phyloP scores from a whole-genome alignment of 2,797 vertebrate species.

The Anguilla pacifica region DNA sequence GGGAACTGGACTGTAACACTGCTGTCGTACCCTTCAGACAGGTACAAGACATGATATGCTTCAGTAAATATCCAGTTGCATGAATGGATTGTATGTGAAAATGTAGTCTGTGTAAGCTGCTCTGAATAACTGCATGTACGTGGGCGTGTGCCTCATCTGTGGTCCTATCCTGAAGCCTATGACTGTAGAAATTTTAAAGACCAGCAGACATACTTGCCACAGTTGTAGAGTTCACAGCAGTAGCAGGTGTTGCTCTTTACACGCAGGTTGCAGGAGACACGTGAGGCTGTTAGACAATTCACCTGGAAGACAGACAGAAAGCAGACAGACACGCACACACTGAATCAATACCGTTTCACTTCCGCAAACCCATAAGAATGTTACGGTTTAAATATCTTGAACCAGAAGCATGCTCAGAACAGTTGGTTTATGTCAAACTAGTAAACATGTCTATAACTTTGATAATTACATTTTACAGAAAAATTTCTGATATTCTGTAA shows the following conservation, averaged over 20 bases:
- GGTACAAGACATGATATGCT: too few relatives aligned
- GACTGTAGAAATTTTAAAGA: background rate
- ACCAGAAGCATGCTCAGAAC: background rate
- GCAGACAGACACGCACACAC: background rate
- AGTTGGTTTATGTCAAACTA: background rate
- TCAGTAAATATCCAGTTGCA: too few relatives aligned
- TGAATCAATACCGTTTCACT: background rate
- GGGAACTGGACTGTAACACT: too few relatives aligned
- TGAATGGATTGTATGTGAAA: too few relatives aligned
- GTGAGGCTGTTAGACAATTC: slow-evolving; percentile 80
- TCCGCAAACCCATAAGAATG: background rate
- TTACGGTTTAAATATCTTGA: background rate
- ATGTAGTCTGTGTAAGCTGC: too few relatives aligned
- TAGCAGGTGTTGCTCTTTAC: slow-evolving; percentile 97
- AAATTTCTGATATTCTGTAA: too few relatives aligned
- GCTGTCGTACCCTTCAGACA: too few relatives aligned
- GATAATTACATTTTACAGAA: too few relatives aligned
- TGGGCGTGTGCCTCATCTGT: too few relatives aligned
- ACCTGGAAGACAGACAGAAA: slow-evolving; percentile 72
- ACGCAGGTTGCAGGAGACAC: slow-evolving; percentile 82
- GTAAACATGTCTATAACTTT: background rate
- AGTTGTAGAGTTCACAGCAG: slow-evolving; percentile 98
- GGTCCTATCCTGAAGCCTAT: too few relatives aligned
- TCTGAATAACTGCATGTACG: too few relatives aligned
- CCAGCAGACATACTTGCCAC: slow-evolving; percentile 82